Evolutionary conservation across 2,113 vertebrate species (phyloP).

Genomic region (Dasypus novemcinctus): DNA sequence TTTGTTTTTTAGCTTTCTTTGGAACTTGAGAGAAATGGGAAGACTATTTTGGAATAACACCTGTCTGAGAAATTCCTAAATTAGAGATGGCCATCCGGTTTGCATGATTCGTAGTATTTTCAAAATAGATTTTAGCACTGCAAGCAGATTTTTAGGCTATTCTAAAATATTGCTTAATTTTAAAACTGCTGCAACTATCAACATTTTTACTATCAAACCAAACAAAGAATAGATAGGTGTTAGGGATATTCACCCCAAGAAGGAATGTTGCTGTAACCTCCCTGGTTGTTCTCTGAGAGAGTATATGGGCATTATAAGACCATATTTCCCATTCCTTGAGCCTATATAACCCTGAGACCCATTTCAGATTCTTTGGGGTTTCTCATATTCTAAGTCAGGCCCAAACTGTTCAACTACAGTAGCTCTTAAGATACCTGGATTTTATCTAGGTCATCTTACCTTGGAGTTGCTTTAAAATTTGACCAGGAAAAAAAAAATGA

Average conservation of each 20-base stretch:
- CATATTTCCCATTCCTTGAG: neutral
- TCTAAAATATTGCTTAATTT: slow-evolving; percentile 37
- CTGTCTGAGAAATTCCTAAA: slow-evolving; percentile 63
- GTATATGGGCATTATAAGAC: neutral
- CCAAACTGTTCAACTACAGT: neutral
- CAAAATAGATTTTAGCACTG: slow-evolving; percentile 15
- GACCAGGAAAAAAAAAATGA: too few relatives aligned
- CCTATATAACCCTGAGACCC: neutral
- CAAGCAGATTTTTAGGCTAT: slow-evolving; percentile 33
- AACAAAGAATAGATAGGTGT: neutral
- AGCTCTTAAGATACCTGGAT: neutral
- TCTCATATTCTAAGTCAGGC: slow-evolving; percentile 24
- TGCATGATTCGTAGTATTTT: slow-evolving; percentile 60
- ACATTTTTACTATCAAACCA: neutral
- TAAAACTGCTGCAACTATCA: neutral
- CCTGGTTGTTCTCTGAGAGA: neutral
- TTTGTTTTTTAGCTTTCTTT: slow-evolving; percentile 62
- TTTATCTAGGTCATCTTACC: neutral
- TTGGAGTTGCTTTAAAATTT: neutral
- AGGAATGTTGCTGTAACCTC: neutral
- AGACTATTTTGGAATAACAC: slow-evolving; percentile 66
- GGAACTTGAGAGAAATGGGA: slow-evolving; percentile 42
- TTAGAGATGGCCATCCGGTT: slow-evolving; percentile 59
- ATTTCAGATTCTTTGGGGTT: neutral
- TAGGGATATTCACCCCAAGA: neutral